Conservation (phyloP, 35 echinoderm and acorn worm species). For the Hemicentrotus pulcherrimus region DNA sequence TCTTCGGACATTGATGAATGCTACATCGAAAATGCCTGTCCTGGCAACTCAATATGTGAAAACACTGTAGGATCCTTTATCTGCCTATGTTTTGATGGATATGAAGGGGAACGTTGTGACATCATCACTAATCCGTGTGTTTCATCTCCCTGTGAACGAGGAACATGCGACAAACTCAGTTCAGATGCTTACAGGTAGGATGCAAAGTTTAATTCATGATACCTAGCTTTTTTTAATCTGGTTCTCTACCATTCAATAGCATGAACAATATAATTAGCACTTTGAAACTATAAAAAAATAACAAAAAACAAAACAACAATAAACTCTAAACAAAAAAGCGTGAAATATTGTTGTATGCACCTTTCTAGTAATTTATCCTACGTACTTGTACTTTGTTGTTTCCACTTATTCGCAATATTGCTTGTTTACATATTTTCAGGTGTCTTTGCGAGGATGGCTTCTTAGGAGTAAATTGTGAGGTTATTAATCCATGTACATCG, state of each 20-base stretch:
- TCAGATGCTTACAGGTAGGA: background rate
- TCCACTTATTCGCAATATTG: no score
- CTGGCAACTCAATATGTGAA: background rate
- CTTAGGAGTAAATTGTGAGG: background rate
- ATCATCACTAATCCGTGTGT: background rate
- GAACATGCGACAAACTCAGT: background rate
- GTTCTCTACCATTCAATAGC: no score
- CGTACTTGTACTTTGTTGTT: no score
- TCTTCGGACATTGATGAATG: background rate
- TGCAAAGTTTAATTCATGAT: background rate
- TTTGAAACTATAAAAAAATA: no score
- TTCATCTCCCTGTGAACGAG: background rate
- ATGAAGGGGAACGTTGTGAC: background rate
- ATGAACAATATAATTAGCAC: no score
- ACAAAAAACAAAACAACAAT: no score
- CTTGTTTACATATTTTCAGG: background rate
- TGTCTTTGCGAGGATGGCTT: background rate
- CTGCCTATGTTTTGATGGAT: background rate
- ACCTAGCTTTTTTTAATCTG: background rate
- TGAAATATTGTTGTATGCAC: no score
- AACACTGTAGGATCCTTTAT: background rate
- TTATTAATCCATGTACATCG: background rate
- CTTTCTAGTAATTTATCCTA: no score
- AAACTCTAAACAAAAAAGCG: no score
- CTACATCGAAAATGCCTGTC: background rate